Evolutionary conservation across 2,888 invertebrate genomes (phyloP).

Genomic region (Apeira syringaria): DNA sequence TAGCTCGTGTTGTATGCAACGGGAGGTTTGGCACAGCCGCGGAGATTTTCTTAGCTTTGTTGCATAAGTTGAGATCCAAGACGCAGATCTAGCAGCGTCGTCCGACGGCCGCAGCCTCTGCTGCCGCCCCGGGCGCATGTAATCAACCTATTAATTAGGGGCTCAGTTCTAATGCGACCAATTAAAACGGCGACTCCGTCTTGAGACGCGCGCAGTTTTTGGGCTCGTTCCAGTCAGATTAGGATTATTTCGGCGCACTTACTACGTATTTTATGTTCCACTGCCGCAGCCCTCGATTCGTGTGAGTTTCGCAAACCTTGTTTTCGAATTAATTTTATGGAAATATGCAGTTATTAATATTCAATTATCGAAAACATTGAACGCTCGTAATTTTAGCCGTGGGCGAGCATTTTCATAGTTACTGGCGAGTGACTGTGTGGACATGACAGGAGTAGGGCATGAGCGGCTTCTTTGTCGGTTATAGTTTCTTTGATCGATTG

Average conservation of each 20-base stretch:
- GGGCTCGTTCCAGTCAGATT: conserved; percentile 77
- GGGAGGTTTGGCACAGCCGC: conserved; percentile 39
- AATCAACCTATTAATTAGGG: conserved; percentile 82
- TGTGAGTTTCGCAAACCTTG: conserved; percentile 40
- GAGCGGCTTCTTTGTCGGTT: conserved; percentile 71
- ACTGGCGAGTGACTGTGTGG: conserved; percentile 75
- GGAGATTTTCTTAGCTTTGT: conserved; percentile 53
- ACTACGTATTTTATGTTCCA: conserved; percentile 44
- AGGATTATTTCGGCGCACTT: conserved; percentile 60
- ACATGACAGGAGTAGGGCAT: conserved; percentile 61
- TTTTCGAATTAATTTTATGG: conserved; percentile 59
- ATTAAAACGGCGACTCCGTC: conserved; percentile 78
- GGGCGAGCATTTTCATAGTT: conserved; percentile 63
- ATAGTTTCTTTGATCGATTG: conserved; percentile 66
- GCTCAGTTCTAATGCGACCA: conserved; percentile 77
- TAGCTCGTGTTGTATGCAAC: conserved; percentile 39
- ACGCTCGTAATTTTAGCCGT: conserved; percentile 68
- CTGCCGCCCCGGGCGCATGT: conserved; percentile 58
- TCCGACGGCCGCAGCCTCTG: conserved; percentile 31
- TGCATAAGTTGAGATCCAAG: conserved; percentile 48
- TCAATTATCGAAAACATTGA: conserved; percentile 70
- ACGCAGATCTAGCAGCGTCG: conserved; percentile 35
- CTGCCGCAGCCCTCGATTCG: conserved; percentile 33
- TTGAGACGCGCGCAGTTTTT: conserved; percentile 80
- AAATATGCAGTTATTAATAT: conserved; percentile 64